Conservation (phyloP, 2,888 invertebrate species). For the Drosophila hamatofila region DNA sequence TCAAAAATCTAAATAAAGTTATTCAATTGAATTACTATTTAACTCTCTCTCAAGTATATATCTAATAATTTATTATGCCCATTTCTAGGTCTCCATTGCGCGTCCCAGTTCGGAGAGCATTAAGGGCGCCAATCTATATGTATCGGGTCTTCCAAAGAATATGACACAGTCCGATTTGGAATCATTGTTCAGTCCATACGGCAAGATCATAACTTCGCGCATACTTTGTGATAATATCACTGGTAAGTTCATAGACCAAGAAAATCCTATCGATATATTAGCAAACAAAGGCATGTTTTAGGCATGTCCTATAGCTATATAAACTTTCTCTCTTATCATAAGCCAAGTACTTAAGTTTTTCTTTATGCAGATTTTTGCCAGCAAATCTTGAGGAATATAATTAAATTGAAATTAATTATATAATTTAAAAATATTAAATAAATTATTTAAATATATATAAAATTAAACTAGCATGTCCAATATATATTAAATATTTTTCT, state of each 20-base stretch:
- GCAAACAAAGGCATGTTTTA: constrained; percentile 6
- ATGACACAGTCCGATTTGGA: constrained; percentile 95
- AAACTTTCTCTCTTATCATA: background rate
- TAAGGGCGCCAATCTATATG: constrained; percentile 97
- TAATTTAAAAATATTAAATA: background rate
- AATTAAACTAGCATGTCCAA: background rate
- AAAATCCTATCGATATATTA: background rate
- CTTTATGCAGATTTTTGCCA: constrained; percentile 4
- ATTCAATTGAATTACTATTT: background rate
- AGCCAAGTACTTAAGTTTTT: constrained; percentile 1
- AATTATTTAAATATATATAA: background rate
- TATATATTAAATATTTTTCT: background rate
- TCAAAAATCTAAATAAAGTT: background rate
- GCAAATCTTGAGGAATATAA: background rate
- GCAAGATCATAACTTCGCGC: constrained; percentile 93
- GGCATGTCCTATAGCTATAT: constrained; percentile 3
- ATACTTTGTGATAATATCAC: constrained; percentile 94
- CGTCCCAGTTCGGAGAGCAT: constrained; percentile 97
- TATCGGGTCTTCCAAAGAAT: constrained; percentile 95
- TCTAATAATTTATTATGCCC: too few relatives aligned
- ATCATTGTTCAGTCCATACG: constrained; percentile 92
- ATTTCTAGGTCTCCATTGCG: constrained; percentile 89
- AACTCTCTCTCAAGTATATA: too few relatives aligned
- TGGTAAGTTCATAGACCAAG: constrained; percentile 88
- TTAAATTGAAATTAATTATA: background rate